Base-by-base conservation (phyloP, 2,888 invertebrate genomes). In the Drosophila lutescens region DNA sequence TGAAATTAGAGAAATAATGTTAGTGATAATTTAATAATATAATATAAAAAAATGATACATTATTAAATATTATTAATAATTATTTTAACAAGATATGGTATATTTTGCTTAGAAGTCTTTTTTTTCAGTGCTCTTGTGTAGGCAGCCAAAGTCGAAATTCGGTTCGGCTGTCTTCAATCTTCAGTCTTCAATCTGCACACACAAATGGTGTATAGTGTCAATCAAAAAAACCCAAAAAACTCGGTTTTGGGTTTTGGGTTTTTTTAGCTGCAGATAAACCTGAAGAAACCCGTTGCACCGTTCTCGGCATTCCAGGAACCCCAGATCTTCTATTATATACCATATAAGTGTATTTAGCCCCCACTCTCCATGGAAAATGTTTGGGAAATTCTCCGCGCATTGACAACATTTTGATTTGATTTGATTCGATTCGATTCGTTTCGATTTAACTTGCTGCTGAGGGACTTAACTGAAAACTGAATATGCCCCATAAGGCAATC, bases 141-240 rank as follows among this genome's bases (percentile, higher is more conserved):
- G 72, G 72, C 55, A 40, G 62, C 20, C 34, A 40, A 41, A 17
- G 20, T 44, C 17, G 15, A 69, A 70, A 82, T 80, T 81, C 60
- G 82, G 79, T 72, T 30, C 44, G 55, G 40, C 54, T 84, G 77
- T 70, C 85, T 84, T 84, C 81, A 78, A 46, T 60, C 60, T 47
- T 40, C 61, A 49, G 46, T 49, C 43, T 51, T 36, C 63, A 53
- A 61, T 53, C 61, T 36, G 63, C 79, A 65, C 67, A 73, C 78
- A 65, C 68, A 82, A 80, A 85, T 61, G 82, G 76, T 84, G 88
- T 84, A 85, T 61, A 85, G 76, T 84, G 88, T 84, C 84, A 84
- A 84, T 84, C 84, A 84, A 80, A 74, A 63, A 81, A 71, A n/a
- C n/a, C n/a, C n/a, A n/a, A n/a, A n/a, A n/a, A 71, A 75, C 76